Evolutionary conservation across 2,888 invertebrate species (phyloP), one percentile per base, ranked within the genome.

Genomic region (Endotricha flammealis): DNA sequence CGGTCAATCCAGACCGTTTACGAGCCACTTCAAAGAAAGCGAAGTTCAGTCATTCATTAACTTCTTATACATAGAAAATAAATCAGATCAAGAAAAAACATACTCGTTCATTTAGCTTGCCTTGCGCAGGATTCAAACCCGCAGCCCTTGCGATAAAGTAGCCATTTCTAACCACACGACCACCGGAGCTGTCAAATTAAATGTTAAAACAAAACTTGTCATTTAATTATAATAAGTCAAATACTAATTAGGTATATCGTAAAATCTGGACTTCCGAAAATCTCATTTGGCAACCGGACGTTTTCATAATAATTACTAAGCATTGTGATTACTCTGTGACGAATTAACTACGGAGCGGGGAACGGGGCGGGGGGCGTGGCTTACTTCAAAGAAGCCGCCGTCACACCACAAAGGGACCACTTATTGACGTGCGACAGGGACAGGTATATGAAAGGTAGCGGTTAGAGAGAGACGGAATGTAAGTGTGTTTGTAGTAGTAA

Each of bases 261-360:
- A 42, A 39, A n/a, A 35, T 50, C 44, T 43, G 36, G 38, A 41
- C 37, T 45, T 57, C 56, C 59, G 52, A 46, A 40, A 48, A 55
- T 25, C 11, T 11, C 50, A 57, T 61, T 64, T 61, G 53, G 57
- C 59, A 57, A 61, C 68, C 61, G 46, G 50, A 53, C 64, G 51
- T 66, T 74, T 75, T 70, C 68, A 61, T 55, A 62, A 34, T 78
- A 82, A 85, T 83, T 85, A 83, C n/a, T 82, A 82, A 70, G 58
- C 73, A 74, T 77, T 81, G 80, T 83, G 81, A 78, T 82, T 82
- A 81, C 50, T 60, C 63, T 73, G 78, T 82, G 81, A 83, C 82
- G 80, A 81, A 83, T 82, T 77, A 58, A 61, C 46, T 51, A 58
- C 50, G 53, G 64, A 62, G 61, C 50, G 65, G 53, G 63, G 61